Conservation (phyloP, 2,113 vertebrate genomes). For the Pleuronectes platessa region DNA sequence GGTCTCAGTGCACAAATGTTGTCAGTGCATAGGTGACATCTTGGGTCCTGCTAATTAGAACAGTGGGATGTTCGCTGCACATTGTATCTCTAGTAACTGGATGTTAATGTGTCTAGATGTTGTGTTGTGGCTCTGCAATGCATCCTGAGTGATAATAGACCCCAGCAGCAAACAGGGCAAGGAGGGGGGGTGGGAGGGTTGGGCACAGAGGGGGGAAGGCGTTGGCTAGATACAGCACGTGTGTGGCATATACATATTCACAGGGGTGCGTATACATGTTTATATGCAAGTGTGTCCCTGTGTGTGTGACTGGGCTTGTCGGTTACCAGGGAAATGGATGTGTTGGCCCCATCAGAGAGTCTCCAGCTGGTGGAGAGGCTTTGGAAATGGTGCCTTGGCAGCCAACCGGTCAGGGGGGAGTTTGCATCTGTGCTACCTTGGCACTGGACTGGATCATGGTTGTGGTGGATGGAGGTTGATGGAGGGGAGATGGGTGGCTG, state of each 20-base stretch:
- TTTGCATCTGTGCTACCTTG: slow-evolving; percentile 88
- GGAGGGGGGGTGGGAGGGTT: slow-evolving; percentile 26
- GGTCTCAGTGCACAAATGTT: neutral
- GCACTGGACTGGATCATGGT: slow-evolving; percentile 69
- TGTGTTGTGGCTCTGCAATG: slow-evolving; percentile 69
- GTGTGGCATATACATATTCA: slow-evolving; percentile 65
- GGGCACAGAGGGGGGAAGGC: slow-evolving; percentile 6
- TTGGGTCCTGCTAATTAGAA: slow-evolving; percentile 41
- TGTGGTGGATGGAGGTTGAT: slow-evolving; percentile 58
- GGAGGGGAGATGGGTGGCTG: slow-evolving; percentile 31
- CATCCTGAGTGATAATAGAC: slow-evolving; percentile 79
- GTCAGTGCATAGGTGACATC: slow-evolving; percentile 35
- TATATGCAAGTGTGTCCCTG: slow-evolving; percentile 63
- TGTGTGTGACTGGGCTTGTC: slow-evolving; percentile 66
- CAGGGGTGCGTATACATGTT: slow-evolving; percentile 64
- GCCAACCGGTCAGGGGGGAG: slow-evolving; percentile 84
- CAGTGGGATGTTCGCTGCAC: slow-evolving; percentile 53
- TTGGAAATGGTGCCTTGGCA: slow-evolving; percentile 85
- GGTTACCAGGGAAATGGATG: slow-evolving; percentile 87
- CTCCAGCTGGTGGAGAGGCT: slow-evolving; percentile 87
- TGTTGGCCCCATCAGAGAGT: slow-evolving; percentile 86
- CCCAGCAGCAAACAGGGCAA: slow-evolving; percentile 71
- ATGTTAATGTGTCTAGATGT: slow-evolving; percentile 73
- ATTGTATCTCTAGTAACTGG: slow-evolving; percentile 65
- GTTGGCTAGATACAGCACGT: slow-evolving; percentile 32